Base-by-base conservation (phyloP, 1,140 invertebrate species). In the Penaeus indicus region DNA sequence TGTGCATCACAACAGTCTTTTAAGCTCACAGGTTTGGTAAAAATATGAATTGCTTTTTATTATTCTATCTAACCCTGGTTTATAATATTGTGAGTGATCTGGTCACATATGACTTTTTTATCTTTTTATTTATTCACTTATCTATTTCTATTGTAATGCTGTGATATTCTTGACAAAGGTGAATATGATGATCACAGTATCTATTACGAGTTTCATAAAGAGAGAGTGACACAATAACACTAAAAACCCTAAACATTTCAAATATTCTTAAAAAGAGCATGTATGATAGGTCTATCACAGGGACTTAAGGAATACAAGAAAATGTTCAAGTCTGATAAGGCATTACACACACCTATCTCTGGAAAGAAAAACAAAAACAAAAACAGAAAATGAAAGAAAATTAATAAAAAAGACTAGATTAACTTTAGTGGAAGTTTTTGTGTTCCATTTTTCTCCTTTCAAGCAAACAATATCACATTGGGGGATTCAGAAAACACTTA, bases 241-340 rank as follows among this genome's bases (percentile, higher is more conserved):
- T 88, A 78, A 84, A 88, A 88, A 88, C 77, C 81, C 87, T 88
- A 88, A 88, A 88, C 77, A 88, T 82, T 84, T 88, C 69, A 84
- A 88, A 88, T 80, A 88, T 88, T 88, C 87, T 88, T 88, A 88
- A 82, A 88, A 84, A 88, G 81, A 84, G 81, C 69, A 62, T 84
- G 87, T 84, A 88, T 88, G 82, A 84, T 84, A 88, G 85, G 87
- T 88, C 87, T 88, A 88, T 88, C 87, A 88, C 87, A 88, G 87
- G 87, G 87, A 88, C 87, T 88, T 88, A 88, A 84, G 87, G 87
- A 88, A 88, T 88, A 88, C 81, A 84, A 88, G 81, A 83, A 88
- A 88, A 88, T 83, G 81, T 84, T 75, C 87, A 88, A 63, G 79
- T 84, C 84, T 88, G 81, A 88, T 88, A 88, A 88, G 87, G 87